Conservation (phyloP, 2,888 invertebrate genomes). For the Drymonia ruficornis region DNA sequence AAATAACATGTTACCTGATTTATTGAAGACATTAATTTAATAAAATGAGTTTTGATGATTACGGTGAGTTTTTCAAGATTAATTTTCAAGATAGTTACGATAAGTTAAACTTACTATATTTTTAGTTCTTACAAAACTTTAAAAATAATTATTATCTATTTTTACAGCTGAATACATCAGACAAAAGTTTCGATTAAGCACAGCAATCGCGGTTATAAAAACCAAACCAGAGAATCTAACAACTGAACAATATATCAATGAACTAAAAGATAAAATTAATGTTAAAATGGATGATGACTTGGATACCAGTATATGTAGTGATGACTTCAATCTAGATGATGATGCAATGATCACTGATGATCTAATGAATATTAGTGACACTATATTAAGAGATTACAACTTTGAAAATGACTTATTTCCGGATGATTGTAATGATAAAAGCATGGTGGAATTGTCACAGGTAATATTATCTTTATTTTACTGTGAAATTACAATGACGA, state of each 20-base stretch:
- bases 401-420: conserved; percentile 6
- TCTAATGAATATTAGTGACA: conserved; percentile 21
- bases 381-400: conserved; percentile 24
- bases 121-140: no score
- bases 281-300: conserved; percentile 40
- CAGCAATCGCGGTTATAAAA: conserved; percentile 58
- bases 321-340: conserved; percentile 46
- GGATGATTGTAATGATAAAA: conserved; percentile 8
- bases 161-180: conserved; percentile 54
- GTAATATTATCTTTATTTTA: background rate
- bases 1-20: background rate
- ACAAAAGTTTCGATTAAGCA: conserved; percentile 55
- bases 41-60: conserved; percentile 59
- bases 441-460: background rate
- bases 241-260: conserved; percentile 45
- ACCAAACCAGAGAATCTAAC: conserved; percentile 51
- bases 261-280: conserved; percentile 46
- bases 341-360: conserved; percentile 29
- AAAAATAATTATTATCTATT: background rate
- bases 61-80: conserved; percentile 49
- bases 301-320: conserved; percentile 50
- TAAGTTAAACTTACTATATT: no score
- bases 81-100: background rate
- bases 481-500: no score
- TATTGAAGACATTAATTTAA: conserved; percentile 5